phyloP scores from a whole-genome alignment of 2,113 vertebrate species.

The Hemiscyllium ocellatum region DNA sequence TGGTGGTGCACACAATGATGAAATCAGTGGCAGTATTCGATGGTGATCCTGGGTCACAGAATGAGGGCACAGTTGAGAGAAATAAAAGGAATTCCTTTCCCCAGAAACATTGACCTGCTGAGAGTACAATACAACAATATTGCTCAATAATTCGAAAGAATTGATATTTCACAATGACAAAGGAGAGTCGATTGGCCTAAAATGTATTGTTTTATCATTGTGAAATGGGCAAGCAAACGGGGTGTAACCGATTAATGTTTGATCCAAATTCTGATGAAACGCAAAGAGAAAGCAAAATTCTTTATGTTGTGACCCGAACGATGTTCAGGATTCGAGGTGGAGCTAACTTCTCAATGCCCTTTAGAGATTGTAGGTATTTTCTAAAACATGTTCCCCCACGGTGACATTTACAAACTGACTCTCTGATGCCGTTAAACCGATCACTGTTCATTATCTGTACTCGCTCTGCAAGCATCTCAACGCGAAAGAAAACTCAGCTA shows the following conservation, averaged over 20 bases:
- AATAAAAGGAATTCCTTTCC: not conserved
- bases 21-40: not conserved
- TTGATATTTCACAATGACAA: not conserved
- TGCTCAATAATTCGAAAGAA: too few species aligned
- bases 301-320: too few species aligned
- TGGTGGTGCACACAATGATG: not conserved
- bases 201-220: not conserved
- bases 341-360: not conserved
- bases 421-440: not conserved
- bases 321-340: too few species aligned
- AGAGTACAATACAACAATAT: not conserved
- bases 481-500: not conserved
- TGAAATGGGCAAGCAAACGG: not conserved
- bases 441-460: not conserved
- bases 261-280: not conserved
- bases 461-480: not conserved
- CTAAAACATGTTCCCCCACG: not conserved
- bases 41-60: not conserved
- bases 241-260: too few species aligned
- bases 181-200: not conserved
- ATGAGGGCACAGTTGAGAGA: not conserved
- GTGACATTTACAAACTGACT: not conserved
- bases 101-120: not conserved
- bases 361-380: not conserved
- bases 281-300: not conserved